phyloP scores from a whole-genome alignment of 2,113 vertebrate genomes.

The Hippoglossus stenolepis region DNA sequence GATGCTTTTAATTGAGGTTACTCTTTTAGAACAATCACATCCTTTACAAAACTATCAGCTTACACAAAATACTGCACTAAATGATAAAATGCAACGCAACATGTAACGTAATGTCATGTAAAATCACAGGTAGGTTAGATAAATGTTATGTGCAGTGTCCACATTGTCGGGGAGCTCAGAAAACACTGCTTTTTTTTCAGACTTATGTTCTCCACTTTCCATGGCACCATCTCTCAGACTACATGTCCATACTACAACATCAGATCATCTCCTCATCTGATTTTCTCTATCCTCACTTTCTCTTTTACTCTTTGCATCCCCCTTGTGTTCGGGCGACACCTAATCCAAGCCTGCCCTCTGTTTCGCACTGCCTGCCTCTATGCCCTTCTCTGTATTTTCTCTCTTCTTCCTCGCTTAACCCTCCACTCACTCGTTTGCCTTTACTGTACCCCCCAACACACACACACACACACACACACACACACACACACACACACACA shows the following conservation, averaged over 20 bases:
- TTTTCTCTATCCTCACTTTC: slow-evolving; percentile 5
- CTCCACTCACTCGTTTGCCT: slow-evolving; percentile 23
- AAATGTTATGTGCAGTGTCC: not conserved
- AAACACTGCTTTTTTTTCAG: no score
- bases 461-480: not conserved
- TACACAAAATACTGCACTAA: not conserved
- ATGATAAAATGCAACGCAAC: not conserved
- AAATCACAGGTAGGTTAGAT: not conserved
- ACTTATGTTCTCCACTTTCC: slow-evolving; percentile 6
- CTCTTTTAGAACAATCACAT: not conserved
- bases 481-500: slow-evolving; percentile 6
- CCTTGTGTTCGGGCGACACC: slow-evolving; percentile 35
- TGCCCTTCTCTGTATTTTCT: slow-evolving; percentile 14
- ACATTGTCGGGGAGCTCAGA: no score
- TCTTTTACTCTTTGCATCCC: slow-evolving; percentile 30
- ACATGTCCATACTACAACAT: not conserved
- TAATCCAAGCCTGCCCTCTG: slow-evolving; percentile 17
- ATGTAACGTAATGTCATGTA: not conserved
- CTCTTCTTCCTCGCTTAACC: not conserved
- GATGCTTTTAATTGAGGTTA: slow-evolving; percentile 41
- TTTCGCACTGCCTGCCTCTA: slow-evolving; percentile 18
- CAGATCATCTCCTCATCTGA: slow-evolving; percentile 7
- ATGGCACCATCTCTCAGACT: not conserved
- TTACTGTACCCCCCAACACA: slow-evolving; percentile 34
- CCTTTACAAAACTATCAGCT: not conserved